phyloP scores from a whole-genome alignment of 2,797 vertebrate species.

The Mustela erminea region DNA sequence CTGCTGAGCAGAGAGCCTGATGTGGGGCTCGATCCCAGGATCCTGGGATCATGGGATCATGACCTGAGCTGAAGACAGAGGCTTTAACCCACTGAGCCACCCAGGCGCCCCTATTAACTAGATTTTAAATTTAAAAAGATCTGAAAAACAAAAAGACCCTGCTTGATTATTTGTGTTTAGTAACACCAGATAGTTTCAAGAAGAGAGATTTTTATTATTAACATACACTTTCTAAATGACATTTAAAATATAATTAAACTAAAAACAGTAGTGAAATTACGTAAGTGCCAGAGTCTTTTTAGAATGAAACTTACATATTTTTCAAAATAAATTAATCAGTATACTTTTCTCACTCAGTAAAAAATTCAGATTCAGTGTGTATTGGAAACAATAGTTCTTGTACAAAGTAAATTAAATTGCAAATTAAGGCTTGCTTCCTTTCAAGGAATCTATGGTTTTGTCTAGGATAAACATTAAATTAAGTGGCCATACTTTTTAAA shows the following conservation, averaged over 20 bases:
- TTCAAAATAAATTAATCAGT: background rate
- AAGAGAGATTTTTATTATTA: background rate
- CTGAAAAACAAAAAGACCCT: background rate
- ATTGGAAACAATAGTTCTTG: background rate
- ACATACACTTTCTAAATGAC: background rate
- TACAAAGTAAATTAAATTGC: background rate
- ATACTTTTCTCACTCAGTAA: background rate
- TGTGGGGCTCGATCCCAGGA: too few species aligned
- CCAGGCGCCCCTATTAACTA: background rate
- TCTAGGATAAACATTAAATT: background rate
- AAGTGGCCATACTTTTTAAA: background rate
- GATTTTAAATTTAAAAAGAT: background rate
- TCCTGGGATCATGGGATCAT: too few species aligned
- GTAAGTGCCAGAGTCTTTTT: background rate
- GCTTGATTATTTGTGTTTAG: background rate
- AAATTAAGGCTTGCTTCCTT: background rate
- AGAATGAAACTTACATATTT: background rate
- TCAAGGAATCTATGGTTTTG: background rate
- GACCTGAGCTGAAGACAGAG: too few species aligned
- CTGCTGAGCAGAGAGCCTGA: too few species aligned
- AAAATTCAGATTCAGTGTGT: background rate
- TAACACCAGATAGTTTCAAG: background rate
- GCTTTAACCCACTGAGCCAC: too few species aligned
- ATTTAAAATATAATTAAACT: background rate
- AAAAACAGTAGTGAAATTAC: conserved; percentile 1